These are phyloP conservation scores for Mus caroli DNA, from an alignment of 2,797 vertebrate genomes.

Conservation along the genomic window DNA sequence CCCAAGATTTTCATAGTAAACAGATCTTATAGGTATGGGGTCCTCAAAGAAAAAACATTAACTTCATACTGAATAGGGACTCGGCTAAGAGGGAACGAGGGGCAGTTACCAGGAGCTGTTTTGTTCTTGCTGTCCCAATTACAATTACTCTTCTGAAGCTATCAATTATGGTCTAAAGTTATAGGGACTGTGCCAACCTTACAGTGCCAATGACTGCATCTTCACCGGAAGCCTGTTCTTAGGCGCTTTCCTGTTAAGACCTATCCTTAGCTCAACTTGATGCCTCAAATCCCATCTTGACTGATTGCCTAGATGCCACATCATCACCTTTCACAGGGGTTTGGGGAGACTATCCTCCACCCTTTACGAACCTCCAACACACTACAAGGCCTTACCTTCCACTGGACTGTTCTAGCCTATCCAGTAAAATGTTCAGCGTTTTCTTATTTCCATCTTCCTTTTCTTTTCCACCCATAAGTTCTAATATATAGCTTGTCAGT, in stretches of 20 bases:
- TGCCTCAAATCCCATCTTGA: not conserved
- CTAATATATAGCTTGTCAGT: not conserved
- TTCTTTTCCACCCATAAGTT: not conserved
- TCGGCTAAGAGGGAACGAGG: not conserved
- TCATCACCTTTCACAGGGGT: not conserved
- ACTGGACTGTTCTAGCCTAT: not conserved
- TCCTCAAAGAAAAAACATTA: not conserved
- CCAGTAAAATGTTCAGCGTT: not conserved
- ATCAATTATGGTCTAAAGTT: not conserved
- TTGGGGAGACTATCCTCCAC: not conserved
- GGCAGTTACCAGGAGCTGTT: not conserved
- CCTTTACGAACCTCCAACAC: not conserved
- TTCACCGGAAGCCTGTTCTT: not conserved
- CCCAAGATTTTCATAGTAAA: not conserved
- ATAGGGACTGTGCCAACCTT: not conserved
- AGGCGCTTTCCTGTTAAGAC: not conserved
- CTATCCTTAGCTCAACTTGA: not conserved
- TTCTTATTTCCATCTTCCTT: not conserved
- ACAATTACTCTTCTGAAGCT: not conserved
- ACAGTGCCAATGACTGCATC: not conserved
- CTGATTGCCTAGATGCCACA: not conserved
- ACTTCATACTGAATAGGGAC: not conserved
- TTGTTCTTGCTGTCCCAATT: fast-evolving
- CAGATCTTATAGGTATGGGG: not conserved
- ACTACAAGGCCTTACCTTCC: not conserved